phyloP scores from a whole-genome alignment of 2,113 vertebrate species.

The Ibidorhyncha struthersii region DNA sequence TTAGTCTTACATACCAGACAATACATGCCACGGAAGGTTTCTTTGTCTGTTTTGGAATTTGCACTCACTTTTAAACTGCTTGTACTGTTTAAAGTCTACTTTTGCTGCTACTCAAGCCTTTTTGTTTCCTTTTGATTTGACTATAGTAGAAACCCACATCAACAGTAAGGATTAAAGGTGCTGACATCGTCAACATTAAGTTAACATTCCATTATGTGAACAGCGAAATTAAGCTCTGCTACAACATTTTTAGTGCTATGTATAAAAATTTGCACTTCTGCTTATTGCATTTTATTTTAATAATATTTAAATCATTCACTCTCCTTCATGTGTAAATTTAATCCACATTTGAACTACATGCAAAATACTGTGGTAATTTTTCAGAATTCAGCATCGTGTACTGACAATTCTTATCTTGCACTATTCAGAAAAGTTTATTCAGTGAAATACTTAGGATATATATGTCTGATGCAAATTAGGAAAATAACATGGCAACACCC shows the following conservation, averaged over 20 bases:
- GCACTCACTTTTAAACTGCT: neutral
- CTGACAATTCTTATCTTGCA: neutral
- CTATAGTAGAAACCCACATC: fast-evolving
- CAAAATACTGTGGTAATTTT: neutral
- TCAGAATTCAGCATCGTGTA: neutral
- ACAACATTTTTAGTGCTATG: neutral
- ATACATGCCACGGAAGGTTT: neutral
- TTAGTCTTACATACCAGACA: neutral
- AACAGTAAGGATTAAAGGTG: neutral
- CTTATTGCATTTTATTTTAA: neutral
- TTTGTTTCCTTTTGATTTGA: conserved; percentile 10
- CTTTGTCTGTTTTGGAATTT: neutral
- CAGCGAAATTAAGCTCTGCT: neutral
- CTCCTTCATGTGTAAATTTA: neutral
- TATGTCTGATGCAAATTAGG: neutral
- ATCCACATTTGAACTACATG: neutral
- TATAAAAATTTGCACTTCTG: neutral
- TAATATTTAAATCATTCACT: neutral
- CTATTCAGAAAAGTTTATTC: neutral
- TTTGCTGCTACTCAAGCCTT: neutral
- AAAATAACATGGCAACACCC: neutral
- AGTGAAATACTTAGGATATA: neutral
- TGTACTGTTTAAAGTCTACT: neutral
- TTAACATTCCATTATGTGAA: neutral
- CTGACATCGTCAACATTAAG: neutral